Percentiles rank a stretch among this genome's conserved stretches.
These are phyloP conservation scores for Alca torda DNA, from an alignment of 2,797 vertebrate genomes.

Conservation along the genomic window DNA sequence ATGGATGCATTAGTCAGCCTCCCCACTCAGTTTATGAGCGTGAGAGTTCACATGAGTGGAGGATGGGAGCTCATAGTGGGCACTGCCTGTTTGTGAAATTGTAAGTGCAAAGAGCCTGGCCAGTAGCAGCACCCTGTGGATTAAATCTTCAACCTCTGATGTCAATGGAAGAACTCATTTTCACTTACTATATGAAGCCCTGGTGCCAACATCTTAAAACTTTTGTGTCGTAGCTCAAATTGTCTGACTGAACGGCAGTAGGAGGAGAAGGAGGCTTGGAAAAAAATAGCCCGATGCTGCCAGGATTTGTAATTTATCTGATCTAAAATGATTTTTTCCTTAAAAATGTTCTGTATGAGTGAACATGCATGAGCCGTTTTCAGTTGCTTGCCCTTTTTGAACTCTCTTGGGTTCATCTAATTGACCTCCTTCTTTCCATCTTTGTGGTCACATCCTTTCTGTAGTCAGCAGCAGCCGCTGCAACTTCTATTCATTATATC, in stretches of 20 bases:
- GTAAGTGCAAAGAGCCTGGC: neutral
- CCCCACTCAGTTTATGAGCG: rapidly evolving
- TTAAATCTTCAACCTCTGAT: neutral
- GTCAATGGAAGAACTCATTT: neutral
- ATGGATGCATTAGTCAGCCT: neutral
- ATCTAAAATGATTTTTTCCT: neutral
- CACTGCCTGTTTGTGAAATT: neutral
- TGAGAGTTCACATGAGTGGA: neutral
- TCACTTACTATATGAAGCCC: neutral
- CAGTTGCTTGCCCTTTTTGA: neutral
- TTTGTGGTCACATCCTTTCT: neutral
- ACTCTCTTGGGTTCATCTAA: neutral
- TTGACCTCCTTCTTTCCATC: neutral
- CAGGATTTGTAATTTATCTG: neutral
- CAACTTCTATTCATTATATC: neutral
- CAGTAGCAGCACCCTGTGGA: neutral
- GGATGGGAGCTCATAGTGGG: rapidly evolving
- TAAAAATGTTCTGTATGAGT: neutral
- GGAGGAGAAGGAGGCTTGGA: neutral
- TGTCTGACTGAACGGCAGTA: neutral
- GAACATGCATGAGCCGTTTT: neutral
- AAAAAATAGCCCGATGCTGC: neutral
- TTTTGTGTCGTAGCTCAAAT: neutral
- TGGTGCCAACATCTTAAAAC: neutral
- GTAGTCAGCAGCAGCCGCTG: neutral